Evolutionary conservation across 2,888 invertebrate species (phyloP).

Genomic region (Mythimna ferrago): DNA sequence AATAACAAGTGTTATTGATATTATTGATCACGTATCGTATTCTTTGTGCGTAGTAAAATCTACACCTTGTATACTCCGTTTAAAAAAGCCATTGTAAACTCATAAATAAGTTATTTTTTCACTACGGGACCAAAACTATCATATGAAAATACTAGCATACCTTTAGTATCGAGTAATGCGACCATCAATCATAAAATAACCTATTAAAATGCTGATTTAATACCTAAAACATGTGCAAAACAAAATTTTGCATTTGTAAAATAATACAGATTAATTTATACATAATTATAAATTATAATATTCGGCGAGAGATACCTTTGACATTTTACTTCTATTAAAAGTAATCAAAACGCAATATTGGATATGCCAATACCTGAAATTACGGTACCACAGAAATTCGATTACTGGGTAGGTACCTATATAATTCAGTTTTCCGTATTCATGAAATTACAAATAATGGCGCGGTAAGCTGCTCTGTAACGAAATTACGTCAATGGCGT

Average conservation of each 20-base stretch:
- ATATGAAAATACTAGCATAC: no score
- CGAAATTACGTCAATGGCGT: slow-evolving; percentile 18
- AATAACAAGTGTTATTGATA: no score
- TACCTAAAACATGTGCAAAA: rapidly evolving
- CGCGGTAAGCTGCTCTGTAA: slow-evolving; percentile 5
- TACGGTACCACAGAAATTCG: slow-evolving; percentile 27
- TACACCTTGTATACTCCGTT: neutral
- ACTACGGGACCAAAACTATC: no score
- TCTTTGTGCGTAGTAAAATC: no score
- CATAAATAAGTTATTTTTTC: no score
- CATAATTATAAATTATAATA: neutral
- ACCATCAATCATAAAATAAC: neutral
- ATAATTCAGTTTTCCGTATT: slow-evolving; percentile 30
- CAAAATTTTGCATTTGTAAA: neutral
- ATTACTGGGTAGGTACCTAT: slow-evolving; percentile 27
- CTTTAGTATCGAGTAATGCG: neutral
- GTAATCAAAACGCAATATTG: slow-evolving; percentile 34
- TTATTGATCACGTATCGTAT: no score
- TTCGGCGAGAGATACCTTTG: slow-evolving; percentile 6
- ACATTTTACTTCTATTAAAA: slow-evolving; percentile 32
- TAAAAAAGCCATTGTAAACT: neutral
- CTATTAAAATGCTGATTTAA: neutral
- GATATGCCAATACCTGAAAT: slow-evolving; percentile 43
- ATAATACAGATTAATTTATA: neutral
- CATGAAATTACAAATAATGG: slow-evolving; percentile 38